These are phyloP conservation scores for Vulpes ferrilata DNA, from an alignment of 2,113 vertebrate genomes.

Conservation along the genomic window DNA sequence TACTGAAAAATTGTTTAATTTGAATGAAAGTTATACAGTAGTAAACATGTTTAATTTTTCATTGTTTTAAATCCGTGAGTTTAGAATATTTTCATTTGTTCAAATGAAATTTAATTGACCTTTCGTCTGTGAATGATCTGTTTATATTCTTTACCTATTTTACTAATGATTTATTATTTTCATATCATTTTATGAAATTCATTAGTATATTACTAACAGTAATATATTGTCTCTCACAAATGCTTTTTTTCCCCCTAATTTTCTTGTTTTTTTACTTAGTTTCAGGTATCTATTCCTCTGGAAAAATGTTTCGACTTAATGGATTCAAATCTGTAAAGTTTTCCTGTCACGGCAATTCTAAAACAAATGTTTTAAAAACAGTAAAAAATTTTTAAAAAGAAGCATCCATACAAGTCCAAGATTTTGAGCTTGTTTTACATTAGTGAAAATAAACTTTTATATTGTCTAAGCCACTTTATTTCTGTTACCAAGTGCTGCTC, in stretches of 20 bases:
- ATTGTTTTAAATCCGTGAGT: not conserved
- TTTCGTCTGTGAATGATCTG: not conserved
- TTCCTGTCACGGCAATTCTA: not conserved
- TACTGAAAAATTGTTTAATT: not conserved
- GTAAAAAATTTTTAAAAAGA: not conserved
- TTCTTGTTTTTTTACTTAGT: conserved; percentile 3
- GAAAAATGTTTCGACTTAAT: not conserved
- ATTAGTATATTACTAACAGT: not conserved
- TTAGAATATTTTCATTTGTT: not conserved
- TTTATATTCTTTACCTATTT: not conserved
- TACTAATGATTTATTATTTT: not conserved
- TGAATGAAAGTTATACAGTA: not conserved
- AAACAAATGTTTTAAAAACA: not conserved
- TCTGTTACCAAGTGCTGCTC: not conserved
- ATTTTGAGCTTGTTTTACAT: not conserved
- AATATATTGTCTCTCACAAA: not conserved
- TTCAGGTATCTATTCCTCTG: not conserved
- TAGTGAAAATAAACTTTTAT: not conserved
- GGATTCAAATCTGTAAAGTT: not conserved
- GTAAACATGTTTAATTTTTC: not conserved
- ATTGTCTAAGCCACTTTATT: not conserved
- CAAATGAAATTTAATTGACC: not conserved
- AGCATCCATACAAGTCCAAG: not conserved
- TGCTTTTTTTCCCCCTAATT: not conserved
- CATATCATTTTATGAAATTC: not conserved